Conservation (phyloP, 2,797 vertebrate species). For the Fratercula arctica region DNA sequence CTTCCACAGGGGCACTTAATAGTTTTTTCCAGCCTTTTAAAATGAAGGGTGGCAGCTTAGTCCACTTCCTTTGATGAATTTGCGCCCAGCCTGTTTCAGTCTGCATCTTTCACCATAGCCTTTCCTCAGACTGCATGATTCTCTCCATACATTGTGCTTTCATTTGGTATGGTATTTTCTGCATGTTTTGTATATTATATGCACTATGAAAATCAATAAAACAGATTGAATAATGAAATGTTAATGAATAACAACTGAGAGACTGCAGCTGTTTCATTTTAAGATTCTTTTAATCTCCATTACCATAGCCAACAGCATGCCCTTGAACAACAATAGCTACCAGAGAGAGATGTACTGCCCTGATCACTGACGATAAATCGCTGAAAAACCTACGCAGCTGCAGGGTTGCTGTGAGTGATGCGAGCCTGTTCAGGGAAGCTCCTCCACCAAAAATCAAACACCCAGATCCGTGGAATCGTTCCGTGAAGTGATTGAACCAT, state of each 20-base stretch:
- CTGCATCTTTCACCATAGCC: background rate
- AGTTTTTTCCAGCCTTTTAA: background rate
- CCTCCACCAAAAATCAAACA: background rate
- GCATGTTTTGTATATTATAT: constrained; percentile 3
- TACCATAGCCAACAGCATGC: background rate
- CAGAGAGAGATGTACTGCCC: background rate
- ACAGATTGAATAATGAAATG: constrained; percentile 22
- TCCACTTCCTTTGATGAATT: background rate
- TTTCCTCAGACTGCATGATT: background rate
- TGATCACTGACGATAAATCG: background rate
- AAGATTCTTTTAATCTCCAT: constrained; percentile 38
- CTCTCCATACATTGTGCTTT: background rate
- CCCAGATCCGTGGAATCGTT: background rate
- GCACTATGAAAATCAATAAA: constrained; percentile 48
- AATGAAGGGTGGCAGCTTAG: background rate
- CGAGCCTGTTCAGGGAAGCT: background rate
- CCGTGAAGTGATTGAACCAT: background rate
- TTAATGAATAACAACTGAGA: constrained; percentile 36
- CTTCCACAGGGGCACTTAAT: background rate
- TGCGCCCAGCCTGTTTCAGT: background rate
- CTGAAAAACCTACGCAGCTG: background rate
- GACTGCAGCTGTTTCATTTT: constrained; percentile 25
- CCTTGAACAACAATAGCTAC: background rate
- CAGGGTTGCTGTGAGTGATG: background rate
- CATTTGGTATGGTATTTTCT: background rate